These are phyloP conservation scores for Linnaemya vulpina DNA, from an alignment of 2,888 invertebrate species.

Conservation along the genomic window DNA sequence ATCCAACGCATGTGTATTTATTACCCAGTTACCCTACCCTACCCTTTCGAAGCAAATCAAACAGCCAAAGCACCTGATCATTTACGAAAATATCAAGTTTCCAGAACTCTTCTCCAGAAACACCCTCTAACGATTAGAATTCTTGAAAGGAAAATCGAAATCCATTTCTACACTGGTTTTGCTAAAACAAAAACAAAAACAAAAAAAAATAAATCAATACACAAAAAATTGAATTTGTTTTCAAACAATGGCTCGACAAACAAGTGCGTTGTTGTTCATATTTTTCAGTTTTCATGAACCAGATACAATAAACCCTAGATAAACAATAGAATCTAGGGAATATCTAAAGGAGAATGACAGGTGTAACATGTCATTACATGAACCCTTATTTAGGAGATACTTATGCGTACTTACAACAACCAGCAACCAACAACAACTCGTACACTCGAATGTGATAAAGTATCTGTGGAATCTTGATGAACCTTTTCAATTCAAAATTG, in stretches of 20 bases:
- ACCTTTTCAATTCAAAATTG: conserved; percentile 30
- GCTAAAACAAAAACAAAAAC: conserved; percentile 11
- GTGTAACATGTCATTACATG: conserved; percentile 75
- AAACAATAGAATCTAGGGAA: conserved; percentile 49
- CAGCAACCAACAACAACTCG: background rate
- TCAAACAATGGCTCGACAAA: conserved; percentile 54
- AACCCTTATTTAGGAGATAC: conserved; percentile 63
- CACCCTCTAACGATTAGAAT: conserved; percentile 25
- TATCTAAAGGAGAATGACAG: conserved; percentile 71
- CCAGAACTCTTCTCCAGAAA: conserved; percentile 9
- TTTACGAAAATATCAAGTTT: conserved; percentile 65
- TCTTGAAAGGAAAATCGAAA: conserved; percentile 30
- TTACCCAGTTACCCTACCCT: background rate
- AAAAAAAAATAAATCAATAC: background rate
- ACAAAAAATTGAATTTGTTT: conserved; percentile 3
- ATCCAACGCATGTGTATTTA: conserved; percentile 39
- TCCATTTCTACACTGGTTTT: conserved; percentile 48
- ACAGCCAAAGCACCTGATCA: conserved; percentile 64
- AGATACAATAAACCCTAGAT: conserved; percentile 34
- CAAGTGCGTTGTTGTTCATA: conserved; percentile 52
- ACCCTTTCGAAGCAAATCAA: conserved; percentile 31
- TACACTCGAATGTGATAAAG: conserved; percentile 5
- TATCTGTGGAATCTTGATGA: conserved; percentile 24
- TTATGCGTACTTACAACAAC: conserved; percentile 36
- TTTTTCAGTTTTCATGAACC: conserved; percentile 21